These are phyloP conservation scores for Hemithea aestivaria DNA, from an alignment of 2,888 invertebrate species.

Conservation along the genomic window DNA sequence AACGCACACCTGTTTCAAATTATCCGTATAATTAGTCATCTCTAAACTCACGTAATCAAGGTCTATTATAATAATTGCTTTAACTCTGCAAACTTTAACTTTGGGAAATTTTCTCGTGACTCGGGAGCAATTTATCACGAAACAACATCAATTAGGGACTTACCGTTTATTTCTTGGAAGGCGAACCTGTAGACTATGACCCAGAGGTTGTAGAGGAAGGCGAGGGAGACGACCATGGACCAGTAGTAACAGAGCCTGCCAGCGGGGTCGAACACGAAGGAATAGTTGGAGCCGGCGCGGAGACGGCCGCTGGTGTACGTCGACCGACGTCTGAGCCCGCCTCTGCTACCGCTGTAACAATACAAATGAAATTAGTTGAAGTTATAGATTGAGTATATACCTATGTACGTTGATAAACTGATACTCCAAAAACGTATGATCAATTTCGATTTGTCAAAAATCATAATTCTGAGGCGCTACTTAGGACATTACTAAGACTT, in stretches of 20 bases:
- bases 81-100: not conserved
- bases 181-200: conserved; percentile 99
- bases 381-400: no score
- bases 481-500: no score
- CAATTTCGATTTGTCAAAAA: no score
- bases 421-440: no score
- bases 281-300: conserved; percentile 88
- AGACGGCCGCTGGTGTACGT: conserved; percentile 81
- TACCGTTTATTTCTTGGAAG: conserved; percentile 97
- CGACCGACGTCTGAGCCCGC: conserved; percentile 76
- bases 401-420: no score
- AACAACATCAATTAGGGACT: conserved; percentile 45
- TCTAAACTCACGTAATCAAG: no score
- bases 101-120: no score
- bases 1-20: no score
- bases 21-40: not conserved
- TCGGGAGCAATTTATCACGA: no score
- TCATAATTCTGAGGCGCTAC: no score
- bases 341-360: conserved; percentile 62
- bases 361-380: no score
- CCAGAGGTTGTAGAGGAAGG: conserved; percentile 98
- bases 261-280: conserved; percentile 99
- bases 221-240: conserved; percentile 97
- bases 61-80: no score
- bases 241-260: conserved; percentile 97